Conservation (phyloP, 1,140 invertebrate genomes). For the Linepithema humile region DNA sequence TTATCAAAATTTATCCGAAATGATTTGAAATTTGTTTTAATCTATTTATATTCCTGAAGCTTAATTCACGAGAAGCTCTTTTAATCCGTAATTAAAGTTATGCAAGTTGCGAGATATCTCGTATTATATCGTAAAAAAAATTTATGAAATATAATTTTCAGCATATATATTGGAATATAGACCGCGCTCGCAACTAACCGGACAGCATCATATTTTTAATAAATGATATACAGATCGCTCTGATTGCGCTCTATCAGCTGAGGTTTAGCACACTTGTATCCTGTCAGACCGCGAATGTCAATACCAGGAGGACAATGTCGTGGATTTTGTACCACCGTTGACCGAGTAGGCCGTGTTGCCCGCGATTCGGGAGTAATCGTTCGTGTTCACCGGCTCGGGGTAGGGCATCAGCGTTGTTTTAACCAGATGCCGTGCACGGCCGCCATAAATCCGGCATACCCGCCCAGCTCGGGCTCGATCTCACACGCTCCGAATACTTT, state of each 20-base stretch:
- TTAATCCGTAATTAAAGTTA: background rate
- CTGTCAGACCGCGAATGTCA: slow-evolving; percentile 46
- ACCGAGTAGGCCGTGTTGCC: slow-evolving; percentile 38
- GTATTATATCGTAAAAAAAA: background rate
- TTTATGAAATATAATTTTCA: background rate
- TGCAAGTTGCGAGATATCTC: background rate
- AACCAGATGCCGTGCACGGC: slow-evolving; percentile 77
- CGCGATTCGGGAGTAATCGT: slow-evolving; percentile 63
- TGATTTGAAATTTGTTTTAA: background rate
- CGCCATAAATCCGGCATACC: slow-evolving; percentile 81
- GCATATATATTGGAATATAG: too few species aligned
- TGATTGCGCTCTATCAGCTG: slow-evolving; percentile 3
- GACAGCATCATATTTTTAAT: background rate
- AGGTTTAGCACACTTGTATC: slow-evolving; percentile 26
- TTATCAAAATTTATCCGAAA: background rate
- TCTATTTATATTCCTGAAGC: background rate
- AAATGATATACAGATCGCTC: slow-evolving; percentile 6
- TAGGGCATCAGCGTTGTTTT: slow-evolving; percentile 70
- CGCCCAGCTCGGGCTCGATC: slow-evolving; percentile 74
- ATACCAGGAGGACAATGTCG: slow-evolving; percentile 38
- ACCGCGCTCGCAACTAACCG: background rate
- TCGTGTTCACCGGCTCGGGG: slow-evolving; percentile 61
- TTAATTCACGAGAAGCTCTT: background rate
- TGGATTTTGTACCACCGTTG: slow-evolving; percentile 34
- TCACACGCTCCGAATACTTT: slow-evolving; percentile 78